Percentiles rank a stretch among this genome's conserved stretches.
Evolutionary conservation across 2,113 vertebrate genomes (phyloP).

Genomic region (Pelobates fuscus): DNA sequence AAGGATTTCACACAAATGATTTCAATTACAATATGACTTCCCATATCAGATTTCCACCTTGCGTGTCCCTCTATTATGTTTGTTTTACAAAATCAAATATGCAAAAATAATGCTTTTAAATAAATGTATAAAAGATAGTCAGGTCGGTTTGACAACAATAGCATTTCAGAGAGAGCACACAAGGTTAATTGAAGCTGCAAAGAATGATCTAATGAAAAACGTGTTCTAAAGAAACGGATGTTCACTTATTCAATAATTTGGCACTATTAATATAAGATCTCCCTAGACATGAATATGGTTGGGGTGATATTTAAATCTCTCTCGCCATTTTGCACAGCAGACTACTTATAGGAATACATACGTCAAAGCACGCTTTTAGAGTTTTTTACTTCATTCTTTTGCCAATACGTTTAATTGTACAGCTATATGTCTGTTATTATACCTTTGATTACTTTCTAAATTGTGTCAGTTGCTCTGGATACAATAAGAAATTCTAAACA

Average conservation of each 20-base stretch:
- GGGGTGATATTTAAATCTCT: no score
- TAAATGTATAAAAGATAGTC: slow-evolving; percentile 16
- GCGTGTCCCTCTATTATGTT: neutral
- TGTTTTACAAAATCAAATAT: neutral
- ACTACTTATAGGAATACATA: no score
- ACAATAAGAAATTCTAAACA: no score
- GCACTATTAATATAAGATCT: neutral
- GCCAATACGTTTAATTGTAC: no score
- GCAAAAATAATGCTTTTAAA: slow-evolving; percentile 26
- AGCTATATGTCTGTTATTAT: no score
- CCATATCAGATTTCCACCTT: neutral
- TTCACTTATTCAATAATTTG: slow-evolving; percentile 16
- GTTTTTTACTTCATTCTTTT: no score
- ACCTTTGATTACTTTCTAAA: no score
- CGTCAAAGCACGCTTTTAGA: no score
- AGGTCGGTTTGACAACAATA: slow-evolving; percentile 7
- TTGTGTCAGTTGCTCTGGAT: no score
- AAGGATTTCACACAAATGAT: neutral
- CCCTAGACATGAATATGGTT: no score
- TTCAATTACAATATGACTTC: slow-evolving; percentile 4
- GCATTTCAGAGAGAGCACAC: slow-evolving; percentile 12
- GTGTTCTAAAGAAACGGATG: slow-evolving; percentile 2
- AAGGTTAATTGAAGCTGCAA: slow-evolving; percentile 27
- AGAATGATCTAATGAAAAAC: slow-evolving; percentile 5
- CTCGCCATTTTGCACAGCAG: no score